Evolutionary conservation across 2,113 vertebrate species (phyloP).

Genomic region (Neodon shergylaensis): DNA sequence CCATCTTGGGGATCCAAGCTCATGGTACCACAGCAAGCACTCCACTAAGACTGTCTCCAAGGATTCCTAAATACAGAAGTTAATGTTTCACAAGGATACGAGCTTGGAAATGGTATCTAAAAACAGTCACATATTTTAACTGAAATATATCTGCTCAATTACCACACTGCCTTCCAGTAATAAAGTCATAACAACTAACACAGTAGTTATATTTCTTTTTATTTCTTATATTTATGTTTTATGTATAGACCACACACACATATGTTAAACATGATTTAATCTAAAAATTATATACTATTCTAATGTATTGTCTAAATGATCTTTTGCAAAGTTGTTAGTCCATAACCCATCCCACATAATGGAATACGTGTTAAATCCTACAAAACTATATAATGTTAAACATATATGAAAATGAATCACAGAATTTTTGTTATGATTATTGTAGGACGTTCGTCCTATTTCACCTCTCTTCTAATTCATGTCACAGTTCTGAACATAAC

Average conservation of each 20-base stretch:
- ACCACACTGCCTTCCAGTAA: conserved; percentile 35
- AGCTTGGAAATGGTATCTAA: conserved; percentile 38
- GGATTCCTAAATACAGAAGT: conserved; percentile 50
- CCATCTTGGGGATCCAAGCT: background rate
- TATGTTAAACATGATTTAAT: conserved; percentile 31
- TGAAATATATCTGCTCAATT: conserved; percentile 48
- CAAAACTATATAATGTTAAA: background rate
- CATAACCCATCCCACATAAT: background rate
- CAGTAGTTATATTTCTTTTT: background rate
- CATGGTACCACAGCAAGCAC: background rate
- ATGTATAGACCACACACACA: background rate
- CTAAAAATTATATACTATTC: conserved; percentile 7
- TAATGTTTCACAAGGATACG: conserved; percentile 41
- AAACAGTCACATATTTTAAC: conserved; percentile 45
- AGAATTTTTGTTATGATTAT: background rate
- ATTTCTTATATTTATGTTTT: background rate
- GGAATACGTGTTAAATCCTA: background rate
- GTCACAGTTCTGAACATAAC: background rate
- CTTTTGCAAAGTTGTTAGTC: conserved; percentile 40
- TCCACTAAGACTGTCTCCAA: background rate
- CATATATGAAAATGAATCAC: background rate
- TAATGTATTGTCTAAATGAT: conserved; percentile 1
- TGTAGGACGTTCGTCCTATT: background rate
- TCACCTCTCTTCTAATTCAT: conserved; percentile 10
- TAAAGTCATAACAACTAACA: conserved; percentile 25